phyloP scores from a whole-genome alignment of 2,797 vertebrate genomes.

The Smutsia gigantea region DNA sequence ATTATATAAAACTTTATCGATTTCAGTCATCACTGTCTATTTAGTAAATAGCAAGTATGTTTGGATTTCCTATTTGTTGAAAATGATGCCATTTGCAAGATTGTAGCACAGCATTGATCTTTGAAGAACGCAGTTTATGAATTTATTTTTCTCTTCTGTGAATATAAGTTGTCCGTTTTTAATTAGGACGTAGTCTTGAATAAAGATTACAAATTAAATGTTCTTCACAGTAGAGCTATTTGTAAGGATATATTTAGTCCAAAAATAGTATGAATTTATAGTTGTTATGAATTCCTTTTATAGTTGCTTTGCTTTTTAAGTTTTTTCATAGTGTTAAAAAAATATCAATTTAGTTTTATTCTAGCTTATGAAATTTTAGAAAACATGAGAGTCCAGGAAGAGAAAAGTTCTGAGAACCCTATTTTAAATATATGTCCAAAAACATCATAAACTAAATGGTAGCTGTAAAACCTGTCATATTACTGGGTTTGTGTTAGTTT shows the following conservation, averaged over 20 bases:
- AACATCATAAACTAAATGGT: neutral
- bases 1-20: neutral
- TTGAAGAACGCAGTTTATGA: neutral
- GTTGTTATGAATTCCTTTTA: neutral
- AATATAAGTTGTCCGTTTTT: neutral
- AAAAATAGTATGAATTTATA: neutral
- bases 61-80: neutral
- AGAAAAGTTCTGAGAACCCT: constrained; percentile 31
- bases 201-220: constrained; percentile 31
- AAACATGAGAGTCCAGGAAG: constrained; percentile 13
- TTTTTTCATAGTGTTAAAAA: constrained; percentile 13
- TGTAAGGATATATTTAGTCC: neutral
- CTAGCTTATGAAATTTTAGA: constrained; percentile 42
- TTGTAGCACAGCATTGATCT: neutral
- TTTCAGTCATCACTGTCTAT: neutral
- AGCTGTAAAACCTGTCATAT: neutral
- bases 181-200: neutral
- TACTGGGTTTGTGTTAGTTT: constrained; percentile 84
- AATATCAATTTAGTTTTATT: constrained; percentile 41
- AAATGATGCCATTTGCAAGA: neutral
- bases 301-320: constrained; percentile 2
- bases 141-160: constrained; percentile 3
- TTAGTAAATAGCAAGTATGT: constrained; percentile 7
- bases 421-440: constrained; percentile 18
- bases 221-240: neutral